phyloP scores from a whole-genome alignment of 2,888 invertebrate genomes.

The Synanthedon andrenaeformis region DNA sequence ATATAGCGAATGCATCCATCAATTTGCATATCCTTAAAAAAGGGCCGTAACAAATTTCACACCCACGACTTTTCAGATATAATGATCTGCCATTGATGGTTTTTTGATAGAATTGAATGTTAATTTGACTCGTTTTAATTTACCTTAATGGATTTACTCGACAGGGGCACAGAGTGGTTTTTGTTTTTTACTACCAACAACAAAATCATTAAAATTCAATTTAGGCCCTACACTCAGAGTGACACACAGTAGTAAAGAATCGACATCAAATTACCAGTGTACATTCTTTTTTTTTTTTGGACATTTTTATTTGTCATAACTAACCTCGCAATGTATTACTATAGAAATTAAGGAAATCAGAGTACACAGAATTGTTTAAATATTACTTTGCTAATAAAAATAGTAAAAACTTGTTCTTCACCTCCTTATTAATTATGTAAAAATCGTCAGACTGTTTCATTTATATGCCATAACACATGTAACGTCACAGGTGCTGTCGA shows the following conservation, averaged over 20 bases:
- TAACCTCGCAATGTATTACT: no score
- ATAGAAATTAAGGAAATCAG: no score
- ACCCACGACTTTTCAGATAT: not conserved
- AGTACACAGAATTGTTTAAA: no score
- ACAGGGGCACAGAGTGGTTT: conserved; percentile 9
- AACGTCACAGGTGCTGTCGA: no score
- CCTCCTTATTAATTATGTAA: no score
- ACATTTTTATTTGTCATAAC: no score
- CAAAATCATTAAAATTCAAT: conserved; percentile 20
- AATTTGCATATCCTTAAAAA: not conserved
- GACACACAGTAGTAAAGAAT: conserved; percentile 3
- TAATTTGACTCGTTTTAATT: conserved; percentile 12
- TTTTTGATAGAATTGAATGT: conserved; percentile 13
- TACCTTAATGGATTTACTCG: conserved; percentile 10
- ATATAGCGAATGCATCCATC: no score
- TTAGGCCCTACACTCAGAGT: conserved; percentile 4
- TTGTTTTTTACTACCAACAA: conserved; percentile 12
- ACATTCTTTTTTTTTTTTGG: no score
- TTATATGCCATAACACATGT: no score
- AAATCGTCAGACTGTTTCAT: no score
- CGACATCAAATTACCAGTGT: not conserved
- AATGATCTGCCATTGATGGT: conserved; percentile 6
- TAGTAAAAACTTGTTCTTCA: no score
- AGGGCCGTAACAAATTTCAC: not conserved
- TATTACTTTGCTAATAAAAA: no score